Conservation (phyloP, 2,797 vertebrate genomes). For the Mico argentatus region DNA sequence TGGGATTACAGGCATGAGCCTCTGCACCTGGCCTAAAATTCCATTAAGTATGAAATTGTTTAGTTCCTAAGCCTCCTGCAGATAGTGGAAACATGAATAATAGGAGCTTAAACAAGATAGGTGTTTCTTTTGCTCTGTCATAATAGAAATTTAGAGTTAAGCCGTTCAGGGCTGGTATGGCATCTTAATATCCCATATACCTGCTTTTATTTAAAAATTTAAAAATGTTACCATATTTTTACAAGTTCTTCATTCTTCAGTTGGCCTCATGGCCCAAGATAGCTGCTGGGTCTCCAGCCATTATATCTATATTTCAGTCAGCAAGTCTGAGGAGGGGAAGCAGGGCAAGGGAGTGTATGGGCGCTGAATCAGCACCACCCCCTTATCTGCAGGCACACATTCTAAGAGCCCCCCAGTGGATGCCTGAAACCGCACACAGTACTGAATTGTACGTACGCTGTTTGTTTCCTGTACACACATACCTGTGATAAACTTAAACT, state of each 20-base stretch:
- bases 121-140: not conserved
- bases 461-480: not conserved
- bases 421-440: not conserved
- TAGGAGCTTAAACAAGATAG: not conserved
- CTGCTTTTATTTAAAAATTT: too few relatives aligned
- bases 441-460: not conserved
- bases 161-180: not conserved
- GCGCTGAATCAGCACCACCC: not conserved
- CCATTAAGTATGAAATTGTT: not conserved
- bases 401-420: not conserved
- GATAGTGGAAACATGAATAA: not conserved
- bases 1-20: not conserved
- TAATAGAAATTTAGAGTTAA: not conserved
- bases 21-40: not conserved
- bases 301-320: not conserved
- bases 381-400: not conserved
- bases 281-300: not conserved
- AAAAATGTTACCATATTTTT: not conserved
- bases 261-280: not conserved
- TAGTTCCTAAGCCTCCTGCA: not conserved
- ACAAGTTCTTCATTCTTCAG: not conserved
- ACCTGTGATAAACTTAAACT: not conserved
- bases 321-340: not conserved
- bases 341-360: not conserved
- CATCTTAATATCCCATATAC: too few relatives aligned